A percentile compares a stretch with the other conserved stretches of the same genome.
These are phyloP conservation scores for Poecilia wingei DNA, from an alignment of 2,797 vertebrate species.

Conservation along the genomic window DNA sequence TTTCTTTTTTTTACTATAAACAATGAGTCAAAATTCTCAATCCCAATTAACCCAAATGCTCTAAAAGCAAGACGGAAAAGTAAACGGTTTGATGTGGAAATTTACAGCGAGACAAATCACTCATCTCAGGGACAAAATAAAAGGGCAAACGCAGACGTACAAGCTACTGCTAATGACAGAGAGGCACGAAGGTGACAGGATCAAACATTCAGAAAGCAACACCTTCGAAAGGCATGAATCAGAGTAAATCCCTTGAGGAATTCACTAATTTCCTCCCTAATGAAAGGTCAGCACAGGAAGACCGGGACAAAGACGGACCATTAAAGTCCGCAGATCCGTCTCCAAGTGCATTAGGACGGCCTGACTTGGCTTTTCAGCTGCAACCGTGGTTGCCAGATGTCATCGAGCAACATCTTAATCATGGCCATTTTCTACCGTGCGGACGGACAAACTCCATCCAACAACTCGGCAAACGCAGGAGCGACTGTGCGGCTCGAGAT, in stretches of 20 bases:
- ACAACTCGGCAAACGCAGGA: neutral
- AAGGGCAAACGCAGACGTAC: neutral
- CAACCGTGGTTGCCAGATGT: neutral
- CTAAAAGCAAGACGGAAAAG: neutral
- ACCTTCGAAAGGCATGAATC: neutral
- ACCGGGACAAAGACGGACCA: neutral
- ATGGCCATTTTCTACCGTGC: neutral
- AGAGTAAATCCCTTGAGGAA: neutral
- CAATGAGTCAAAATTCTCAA: neutral
- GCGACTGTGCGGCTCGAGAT: neutral
- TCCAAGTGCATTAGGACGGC: neutral
- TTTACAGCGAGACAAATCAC: neutral
- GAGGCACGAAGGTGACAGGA: neutral
- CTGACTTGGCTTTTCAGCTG: neutral
- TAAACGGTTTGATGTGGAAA: neutral
- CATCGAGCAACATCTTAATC: neutral
- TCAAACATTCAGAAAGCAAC: slow-evolving; percentile 5
- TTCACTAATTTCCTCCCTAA: neutral
- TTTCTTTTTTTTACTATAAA: neutral
- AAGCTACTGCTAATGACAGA: neutral
- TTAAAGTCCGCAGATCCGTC: neutral
- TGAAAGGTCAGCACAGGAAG: neutral
- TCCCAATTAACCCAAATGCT: neutral
- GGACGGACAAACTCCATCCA: too few relatives aligned
- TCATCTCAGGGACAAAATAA: neutral